A percentile compares a stretch with the other conserved stretches of the same genome.
Conservation (phyloP, 2,888 invertebrate species). For the Cetonia aurata region DNA sequence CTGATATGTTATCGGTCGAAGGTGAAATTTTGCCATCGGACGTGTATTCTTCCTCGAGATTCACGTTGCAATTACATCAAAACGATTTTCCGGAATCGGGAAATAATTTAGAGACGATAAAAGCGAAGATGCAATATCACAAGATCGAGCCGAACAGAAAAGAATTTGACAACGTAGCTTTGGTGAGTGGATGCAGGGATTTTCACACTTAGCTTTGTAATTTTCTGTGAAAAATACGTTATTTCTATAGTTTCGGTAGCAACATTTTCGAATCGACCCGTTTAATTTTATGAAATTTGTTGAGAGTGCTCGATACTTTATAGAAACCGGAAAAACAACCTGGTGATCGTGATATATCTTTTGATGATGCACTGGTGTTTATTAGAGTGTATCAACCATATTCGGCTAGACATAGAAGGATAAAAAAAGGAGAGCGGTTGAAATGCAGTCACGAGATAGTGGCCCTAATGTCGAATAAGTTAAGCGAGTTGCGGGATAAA, state of each 20-base stretch:
- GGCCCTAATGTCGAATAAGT: constrained; percentile 75
- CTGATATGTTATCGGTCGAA: constrained; percentile 42
- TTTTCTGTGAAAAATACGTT: too few species aligned
- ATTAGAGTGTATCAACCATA: constrained; percentile 70
- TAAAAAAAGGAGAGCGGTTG: constrained; percentile 57
- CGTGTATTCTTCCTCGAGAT: constrained; percentile 18
- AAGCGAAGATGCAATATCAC: constrained; percentile 26
- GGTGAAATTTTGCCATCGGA: constrained; percentile 40
- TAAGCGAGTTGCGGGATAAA: constrained; percentile 80
- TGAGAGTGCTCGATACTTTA: constrained; percentile 46
- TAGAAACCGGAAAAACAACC: constrained; percentile 67
- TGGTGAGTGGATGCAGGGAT: constrained; percentile 15
- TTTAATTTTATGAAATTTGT: too few species aligned
- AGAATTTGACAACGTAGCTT: constrained; percentile 29
- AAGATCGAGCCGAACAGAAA: constrained; percentile 26
- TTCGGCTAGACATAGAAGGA: constrained; percentile 47
- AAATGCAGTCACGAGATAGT: constrained; percentile 71
- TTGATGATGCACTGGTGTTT: constrained; percentile 65
- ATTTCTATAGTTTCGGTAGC: too few species aligned
- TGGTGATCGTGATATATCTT: constrained; percentile 78
- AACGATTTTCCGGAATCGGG: constrained; percentile 38
- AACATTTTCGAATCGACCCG: too few species aligned
- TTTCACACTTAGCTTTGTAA: background rate
- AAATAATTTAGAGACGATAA: constrained; percentile 43
- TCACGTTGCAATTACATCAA: constrained; percentile 32